Base-by-base conservation (phyloP, 2,888 invertebrate species). In the Archips xylosteana region DNA sequence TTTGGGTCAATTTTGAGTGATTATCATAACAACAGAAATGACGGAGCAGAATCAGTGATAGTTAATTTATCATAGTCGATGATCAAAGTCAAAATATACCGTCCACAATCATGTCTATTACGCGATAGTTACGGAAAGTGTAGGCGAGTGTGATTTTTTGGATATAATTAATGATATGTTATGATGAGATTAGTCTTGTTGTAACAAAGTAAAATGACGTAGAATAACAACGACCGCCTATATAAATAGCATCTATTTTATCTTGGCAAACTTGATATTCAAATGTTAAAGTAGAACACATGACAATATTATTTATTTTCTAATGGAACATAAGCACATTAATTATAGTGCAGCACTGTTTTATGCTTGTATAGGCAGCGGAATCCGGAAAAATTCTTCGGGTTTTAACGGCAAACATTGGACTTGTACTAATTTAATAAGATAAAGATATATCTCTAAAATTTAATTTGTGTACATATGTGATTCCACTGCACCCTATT, bases 1-100 rank as follows among this genome's bases (percentile, higher is more conserved):
- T 95, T 81, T 96, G 96, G 95, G 90, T 96, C 36, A 95, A 95
- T 85, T 95, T 96, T 78, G 95, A 95, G 79, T 95, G 82, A 87
- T n/a, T 23, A 45, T 32, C 32, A 10, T 12, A 32, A 57, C 10
- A 5, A 1, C 32, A 3, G 32, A 57, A 57, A 57, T 32, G 10
- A 12, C 32, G 57, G 32, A 57, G 32, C 57, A 32, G 32, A 32
- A 3, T 57, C 32, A 32, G 10, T 57, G 6, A 57, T 57, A 57
- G 10, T 23, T 12, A 32, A 12, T 32, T 57, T 12, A 32, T 12
- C 32, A 10, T 32, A 1, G 12, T 32, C 12, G 3, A 12, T 0
- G 32, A 57, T 57, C 57, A 32, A 57, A 57, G n/a, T 49, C 49
- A n/a, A 49, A n/a, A 57, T 3, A 57, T 54, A 32, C 57, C 57